Evolutionary conservation across 1,140 invertebrate genomes (phyloP), one percentile per base, ranked within the genome.

Genomic region (Leptinotarsa lineolata): DNA sequence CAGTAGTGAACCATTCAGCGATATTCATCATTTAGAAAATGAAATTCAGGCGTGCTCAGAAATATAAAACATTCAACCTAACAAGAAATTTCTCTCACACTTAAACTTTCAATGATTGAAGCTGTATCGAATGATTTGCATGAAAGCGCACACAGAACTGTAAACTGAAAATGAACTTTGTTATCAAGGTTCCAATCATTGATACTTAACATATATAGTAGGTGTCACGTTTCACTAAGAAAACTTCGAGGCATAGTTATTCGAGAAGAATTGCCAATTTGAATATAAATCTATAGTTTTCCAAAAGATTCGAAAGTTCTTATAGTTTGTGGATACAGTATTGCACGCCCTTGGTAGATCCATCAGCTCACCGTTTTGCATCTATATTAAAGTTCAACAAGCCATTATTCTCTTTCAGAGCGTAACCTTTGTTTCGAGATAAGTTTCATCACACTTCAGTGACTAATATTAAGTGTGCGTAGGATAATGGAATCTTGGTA

Each of bases 231-330:
- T 18, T 54, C n/a, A n/a, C 48, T 16, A 15, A 2, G 48, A 4
- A 54, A 54, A 54, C 15, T 12, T 39, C n/a, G 24, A 39, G 6
- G 8, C 63, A 65, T 65, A 65, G 63, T 24, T 65, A 65, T 65
- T 18, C 30, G 8, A 18, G 16, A 65, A 68, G 18, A 48, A 68
- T 68, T 68, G 66, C 30, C 66, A 68, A 68, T 68, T 68, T 68
- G 66, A 68, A 68, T 68, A 68, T 68, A 68, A 68, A 68, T 68
- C 66, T 21, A 48, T 68, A 68, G 30, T 68, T 68, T 68, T 48
- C 44, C 18, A 16, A n/a, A 46, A 30, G 13, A 68, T 44, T 68
- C 20, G 8, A 68, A 68, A 68, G 66, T 68, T 68, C 45, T 68
- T 39, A 68, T 48, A 45, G 66, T 68, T 68, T n/a, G 20, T 45